A percentile compares a stretch with the other conserved stretches of the same genome.
Evolutionary conservation across 2,888 invertebrate genomes (phyloP).

Genomic region (Aleiodes alternator): DNA sequence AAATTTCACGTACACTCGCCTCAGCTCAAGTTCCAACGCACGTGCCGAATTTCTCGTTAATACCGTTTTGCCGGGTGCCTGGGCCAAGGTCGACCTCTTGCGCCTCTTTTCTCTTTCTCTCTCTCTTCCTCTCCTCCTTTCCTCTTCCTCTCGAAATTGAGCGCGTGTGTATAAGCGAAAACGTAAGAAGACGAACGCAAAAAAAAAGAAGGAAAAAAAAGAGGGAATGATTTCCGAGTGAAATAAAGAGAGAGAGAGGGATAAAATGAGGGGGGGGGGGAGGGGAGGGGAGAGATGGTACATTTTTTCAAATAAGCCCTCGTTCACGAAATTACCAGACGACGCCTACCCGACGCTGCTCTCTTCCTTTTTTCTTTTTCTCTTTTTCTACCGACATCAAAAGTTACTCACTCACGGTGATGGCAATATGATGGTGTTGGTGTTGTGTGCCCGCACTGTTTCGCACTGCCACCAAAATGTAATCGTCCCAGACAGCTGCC

Average conservation of each 20-base stretch:
- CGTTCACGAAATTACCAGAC: conserved; percentile 30
- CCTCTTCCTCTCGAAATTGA: background rate
- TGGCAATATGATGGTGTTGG: background rate
- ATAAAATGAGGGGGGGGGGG: too few relatives aligned
- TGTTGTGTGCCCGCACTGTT: background rate
- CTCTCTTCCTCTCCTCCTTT: conserved; percentile 14
- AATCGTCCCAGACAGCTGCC: conserved; percentile 9
- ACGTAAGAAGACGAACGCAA: background rate
- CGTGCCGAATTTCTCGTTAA: conserved; percentile 53
- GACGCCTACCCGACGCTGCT: conserved; percentile 27
- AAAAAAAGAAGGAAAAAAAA: too few relatives aligned
- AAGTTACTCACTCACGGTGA: conserved; percentile 4
- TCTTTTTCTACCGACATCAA: conserved; percentile 15
- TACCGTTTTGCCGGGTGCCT: conserved; percentile 54
- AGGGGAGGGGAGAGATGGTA: background rate
- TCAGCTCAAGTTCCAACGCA: conserved; percentile 25
- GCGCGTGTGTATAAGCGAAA: conserved; percentile 16
- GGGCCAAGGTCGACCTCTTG: conserved; percentile 45
- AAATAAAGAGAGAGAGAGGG: background rate
- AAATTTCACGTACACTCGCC: conserved; percentile 46
- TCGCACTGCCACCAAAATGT: conserved; percentile 10
- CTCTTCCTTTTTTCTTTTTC: conserved; percentile 22
- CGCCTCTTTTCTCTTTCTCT: conserved; percentile 28
- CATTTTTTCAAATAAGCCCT: conserved; percentile 31
- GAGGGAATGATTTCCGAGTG: conserved; percentile 28